A percentile compares a stretch with the other conserved stretches of the same genome.
phyloP scores from a whole-genome alignment of 2,113 vertebrate species.

The Apaloderma vittatum region DNA sequence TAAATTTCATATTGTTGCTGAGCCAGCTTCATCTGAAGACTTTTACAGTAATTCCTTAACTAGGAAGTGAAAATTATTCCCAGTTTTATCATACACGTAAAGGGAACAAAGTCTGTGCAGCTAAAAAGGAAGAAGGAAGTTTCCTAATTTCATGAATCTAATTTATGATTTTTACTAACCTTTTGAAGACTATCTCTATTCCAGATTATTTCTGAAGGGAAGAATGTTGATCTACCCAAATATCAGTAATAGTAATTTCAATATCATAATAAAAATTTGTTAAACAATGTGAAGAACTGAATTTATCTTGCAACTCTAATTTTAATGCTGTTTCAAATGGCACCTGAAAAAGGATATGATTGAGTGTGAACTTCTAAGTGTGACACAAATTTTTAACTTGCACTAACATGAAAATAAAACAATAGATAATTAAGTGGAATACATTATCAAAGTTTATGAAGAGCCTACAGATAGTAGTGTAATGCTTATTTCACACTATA shows the following conservation, averaged over 20 bases:
- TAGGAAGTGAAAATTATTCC: neutral
- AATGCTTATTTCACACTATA: neutral
- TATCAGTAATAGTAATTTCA: neutral
- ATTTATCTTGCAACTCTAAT: neutral
- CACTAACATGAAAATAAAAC: neutral
- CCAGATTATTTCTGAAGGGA: neutral
- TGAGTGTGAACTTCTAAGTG: neutral
- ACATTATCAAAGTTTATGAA: neutral
- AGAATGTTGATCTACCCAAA: neutral
- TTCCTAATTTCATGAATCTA: neutral
- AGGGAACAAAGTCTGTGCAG: neutral
- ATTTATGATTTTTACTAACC: neutral
- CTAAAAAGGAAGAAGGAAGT: neutral
- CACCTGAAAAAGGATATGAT: neutral
- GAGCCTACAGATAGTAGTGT: neutral
- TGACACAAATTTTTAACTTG: neutral
- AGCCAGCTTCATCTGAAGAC: neutral
- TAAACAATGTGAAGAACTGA: neutral
- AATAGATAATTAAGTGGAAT: neutral
- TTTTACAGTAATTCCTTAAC: neutral
- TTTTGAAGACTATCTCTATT: neutral
- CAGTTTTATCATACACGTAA: neutral
- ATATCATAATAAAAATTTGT: neutral
- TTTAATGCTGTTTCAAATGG: neutral
- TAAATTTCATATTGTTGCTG: neutral